Conservation (phyloP, 2,888 invertebrate genomes). For the Xestia rhomboidea region DNA sequence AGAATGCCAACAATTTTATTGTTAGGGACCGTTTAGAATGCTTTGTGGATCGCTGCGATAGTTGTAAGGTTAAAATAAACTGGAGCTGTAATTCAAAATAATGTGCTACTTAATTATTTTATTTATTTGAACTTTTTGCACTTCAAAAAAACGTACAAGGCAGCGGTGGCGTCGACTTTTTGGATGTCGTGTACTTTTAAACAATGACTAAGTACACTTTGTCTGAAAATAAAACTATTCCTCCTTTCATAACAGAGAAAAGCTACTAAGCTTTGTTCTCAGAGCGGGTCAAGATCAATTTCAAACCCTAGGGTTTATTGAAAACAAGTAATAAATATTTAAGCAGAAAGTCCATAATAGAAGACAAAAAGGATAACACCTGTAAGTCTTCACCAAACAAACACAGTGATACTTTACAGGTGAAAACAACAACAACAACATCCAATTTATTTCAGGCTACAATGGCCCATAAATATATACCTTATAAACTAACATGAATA, state of each 20-base stretch:
- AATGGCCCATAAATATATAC: too few species aligned
- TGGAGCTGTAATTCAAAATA: neutral
- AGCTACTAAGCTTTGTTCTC: neutral
- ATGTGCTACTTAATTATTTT: neutral
- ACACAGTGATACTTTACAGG: neutral
- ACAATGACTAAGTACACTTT: neutral
- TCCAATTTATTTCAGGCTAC: too few species aligned
- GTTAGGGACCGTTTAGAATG: conserved; percentile 68
- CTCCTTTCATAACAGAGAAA: neutral
- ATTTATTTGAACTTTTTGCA: neutral
- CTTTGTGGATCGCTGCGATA: conserved; percentile 2
- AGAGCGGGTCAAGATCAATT: too few species aligned
- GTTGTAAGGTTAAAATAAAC: neutral
- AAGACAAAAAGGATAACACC: neutral
- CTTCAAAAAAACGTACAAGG: neutral
- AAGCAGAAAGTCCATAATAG: neutral
- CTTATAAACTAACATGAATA: too few species aligned
- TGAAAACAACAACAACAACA: too few species aligned
- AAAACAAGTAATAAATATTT: neutral
- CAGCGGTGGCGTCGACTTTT: neutral
- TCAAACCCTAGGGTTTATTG: neutral
- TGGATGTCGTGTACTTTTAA: neutral
- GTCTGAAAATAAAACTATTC: too few species aligned
- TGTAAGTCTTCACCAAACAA: neutral
- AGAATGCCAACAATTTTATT: conserved; percentile 72